phyloP scores from a whole-genome alignment of 2,797 vertebrate genomes.

The Danio jaintianensis region DNA sequence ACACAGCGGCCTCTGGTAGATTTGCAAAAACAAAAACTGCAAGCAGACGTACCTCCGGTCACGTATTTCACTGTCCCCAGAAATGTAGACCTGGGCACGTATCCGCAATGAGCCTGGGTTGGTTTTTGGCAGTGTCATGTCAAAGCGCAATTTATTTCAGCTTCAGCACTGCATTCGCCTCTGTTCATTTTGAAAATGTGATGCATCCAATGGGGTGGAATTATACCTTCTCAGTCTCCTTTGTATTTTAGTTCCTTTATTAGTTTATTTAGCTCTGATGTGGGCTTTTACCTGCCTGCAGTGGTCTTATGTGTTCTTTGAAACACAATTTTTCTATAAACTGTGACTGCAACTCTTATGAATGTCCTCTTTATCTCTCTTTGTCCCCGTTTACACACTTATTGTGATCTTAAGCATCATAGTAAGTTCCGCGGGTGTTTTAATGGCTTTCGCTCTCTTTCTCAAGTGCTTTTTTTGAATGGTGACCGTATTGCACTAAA shows the following conservation, averaged over 20 bases:
- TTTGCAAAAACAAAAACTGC: too few species aligned
- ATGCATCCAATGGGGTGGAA: conserved; percentile 42
- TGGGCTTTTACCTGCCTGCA: conserved; percentile 64
- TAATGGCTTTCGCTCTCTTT: conserved; percentile 51
- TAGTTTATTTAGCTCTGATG: conserved; percentile 52
- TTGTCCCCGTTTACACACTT: conserved; percentile 69
- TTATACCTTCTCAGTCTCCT: conserved; percentile 63
- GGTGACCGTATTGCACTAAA: conserved; percentile 73
- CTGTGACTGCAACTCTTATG: conserved; percentile 45
- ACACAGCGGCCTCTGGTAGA: too few species aligned
- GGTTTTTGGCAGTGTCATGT: conserved; percentile 1
- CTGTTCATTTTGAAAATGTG: conserved; percentile 39
- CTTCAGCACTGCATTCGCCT: conserved; percentile 35
- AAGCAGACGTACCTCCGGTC: too few species aligned
- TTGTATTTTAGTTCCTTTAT: conserved; percentile 32
- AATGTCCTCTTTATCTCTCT: conserved; percentile 51
- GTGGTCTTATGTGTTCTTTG: conserved; percentile 67
- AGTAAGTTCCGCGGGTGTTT: conserved; percentile 56
- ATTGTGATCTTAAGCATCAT: conserved; percentile 60
- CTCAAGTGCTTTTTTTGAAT: conserved; percentile 65
- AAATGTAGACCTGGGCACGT: too few species aligned
- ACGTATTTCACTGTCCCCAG: too few species aligned
- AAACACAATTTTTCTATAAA: conserved; percentile 64
- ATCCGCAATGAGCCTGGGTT: too few species aligned
- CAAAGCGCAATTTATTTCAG: conserved; percentile 56